Evolutionary conservation across 2,797 vertebrate species (phyloP).

Genomic region (Mallotus villosus): DNA sequence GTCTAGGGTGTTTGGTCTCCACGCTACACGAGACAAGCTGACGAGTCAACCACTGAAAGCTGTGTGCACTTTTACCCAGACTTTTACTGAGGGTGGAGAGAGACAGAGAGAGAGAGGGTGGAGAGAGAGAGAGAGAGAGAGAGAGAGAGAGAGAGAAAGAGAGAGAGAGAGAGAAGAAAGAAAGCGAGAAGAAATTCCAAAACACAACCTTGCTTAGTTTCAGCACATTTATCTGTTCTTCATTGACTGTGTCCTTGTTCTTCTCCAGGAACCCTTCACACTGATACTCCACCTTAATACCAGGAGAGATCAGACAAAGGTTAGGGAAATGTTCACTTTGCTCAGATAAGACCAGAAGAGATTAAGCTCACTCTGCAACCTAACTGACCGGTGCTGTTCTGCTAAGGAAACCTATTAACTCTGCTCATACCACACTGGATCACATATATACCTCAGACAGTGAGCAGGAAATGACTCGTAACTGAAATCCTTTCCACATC

Average conservation of each 20-base stretch:
- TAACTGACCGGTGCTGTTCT: constrained; percentile 3
- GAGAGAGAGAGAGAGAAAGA: too few relatives aligned
- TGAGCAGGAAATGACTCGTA: neutral
- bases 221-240: constrained; percentile 94
- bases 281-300: constrained; percentile 91
- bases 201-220: constrained; percentile 90
- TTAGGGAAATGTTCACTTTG: neutral
- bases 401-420: constrained; percentile 5
- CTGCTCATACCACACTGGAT: neutral
- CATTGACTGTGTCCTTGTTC: constrained; percentile 97
- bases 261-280: constrained; percentile 97
- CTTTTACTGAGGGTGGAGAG: neutral
- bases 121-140: too few relatives aligned
- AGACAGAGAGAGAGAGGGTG: too few relatives aligned
- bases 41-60: neutral
- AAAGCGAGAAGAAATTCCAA: neutral
- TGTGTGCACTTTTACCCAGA: neutral
- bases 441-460: neutral
- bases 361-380: constrained; percentile 9
- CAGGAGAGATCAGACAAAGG: constrained; percentile 29
- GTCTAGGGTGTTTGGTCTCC: constrained; percentile 48
- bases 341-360: constrained; percentile 21
- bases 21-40: constrained; percentile 29
- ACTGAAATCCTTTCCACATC: too few relatives aligned
- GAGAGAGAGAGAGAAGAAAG: too few relatives aligned